A percentile compares a stretch with the other conserved stretches of the same genome.
phyloP scores from a whole-genome alignment of 2,888 invertebrate genomes.

The Sesia apiformis region DNA sequence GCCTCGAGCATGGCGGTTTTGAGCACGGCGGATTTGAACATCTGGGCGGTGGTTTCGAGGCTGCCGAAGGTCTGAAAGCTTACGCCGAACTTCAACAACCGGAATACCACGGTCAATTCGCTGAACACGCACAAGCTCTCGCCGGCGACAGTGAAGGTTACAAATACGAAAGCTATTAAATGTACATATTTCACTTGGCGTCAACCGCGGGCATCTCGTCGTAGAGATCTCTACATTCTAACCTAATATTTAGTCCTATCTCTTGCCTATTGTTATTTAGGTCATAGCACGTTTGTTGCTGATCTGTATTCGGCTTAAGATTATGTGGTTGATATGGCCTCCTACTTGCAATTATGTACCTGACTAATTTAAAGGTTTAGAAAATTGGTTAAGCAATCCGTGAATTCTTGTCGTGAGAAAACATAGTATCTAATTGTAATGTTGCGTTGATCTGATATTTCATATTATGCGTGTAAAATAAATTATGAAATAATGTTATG shows the following conservation, averaged over 20 bases:
- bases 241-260: constrained; percentile 22
- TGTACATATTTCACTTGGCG: constrained; percentile 27
- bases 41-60: constrained; percentile 36
- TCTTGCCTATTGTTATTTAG: constrained; percentile 49
- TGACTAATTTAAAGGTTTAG: constrained; percentile 35
- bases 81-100: constrained; percentile 48
- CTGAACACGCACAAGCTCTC: constrained; percentile 38
- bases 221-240: neutral
- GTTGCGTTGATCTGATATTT: constrained; percentile 11
- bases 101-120: constrained; percentile 40
- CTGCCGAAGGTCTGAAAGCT: constrained; percentile 48
- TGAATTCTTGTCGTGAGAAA: constrained; percentile 26
- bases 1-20: constrained; percentile 28
- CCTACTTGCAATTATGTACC: constrained; percentile 43
- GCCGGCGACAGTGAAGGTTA: constrained; percentile 51
- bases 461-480: constrained; percentile 13
- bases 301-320: constrained; percentile 24
- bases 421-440: constrained; percentile 8
- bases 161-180: constrained; percentile 56
- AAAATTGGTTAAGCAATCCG: constrained; percentile 33
- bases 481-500: constrained; percentile 16
- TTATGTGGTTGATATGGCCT: constrained; percentile 27
- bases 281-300: constrained; percentile 17
- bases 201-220: constrained; percentile 7
- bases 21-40: constrained; percentile 27